Evolutionary conservation across 2,888 invertebrate genomes (phyloP), one percentile per base, ranked within the genome.

Genomic region (Drosophila gaucha): DNA sequence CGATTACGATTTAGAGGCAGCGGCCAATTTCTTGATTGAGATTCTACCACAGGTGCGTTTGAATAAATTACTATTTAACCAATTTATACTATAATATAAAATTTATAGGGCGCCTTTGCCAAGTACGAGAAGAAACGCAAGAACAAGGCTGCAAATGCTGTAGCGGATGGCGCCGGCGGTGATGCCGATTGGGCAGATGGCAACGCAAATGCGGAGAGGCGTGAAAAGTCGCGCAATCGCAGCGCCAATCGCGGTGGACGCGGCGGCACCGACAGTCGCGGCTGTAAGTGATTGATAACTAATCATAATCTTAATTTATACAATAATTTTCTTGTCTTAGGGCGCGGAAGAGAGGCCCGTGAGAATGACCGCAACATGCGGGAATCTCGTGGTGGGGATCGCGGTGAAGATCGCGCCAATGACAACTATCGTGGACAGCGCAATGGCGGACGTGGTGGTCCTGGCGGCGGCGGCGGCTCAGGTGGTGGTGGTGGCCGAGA

Each of bases 71-170:
- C 28, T 16, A 10, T 16, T 16, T 41, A 41, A 10, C 1, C 16
- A 41, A 8, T 16, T 9, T 4, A n/a, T 3, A 6, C 6, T 20
- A 2, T 41, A 26, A 4, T 5, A 26, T n/a, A 1, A 0, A 49
- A 8, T 49, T 60, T 24, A 1, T 91, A 96, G 95, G 95, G 95
- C 86, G 96, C 96, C 90, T 97, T 97, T 97, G 96, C 96, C 89
- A 96, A 95, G 65, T 94, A 93, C 57, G 96, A 96, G 74, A 97
- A 97, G 93, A 97, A 97, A 93, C 97, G 96, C 93, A 97, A 96
- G 92, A 95, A 95, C 90, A 94, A 95, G 87, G 94, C 95, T 60
- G 93, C 94, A 30, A 93, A 93, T 77, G 92, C 93, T 69, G 92
- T 93, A 69, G 92, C 92, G 68, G 93, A 93, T 82, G 92, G 92